Conservation (phyloP, 2,113 vertebrate genomes). For the Gallinago media region DNA sequence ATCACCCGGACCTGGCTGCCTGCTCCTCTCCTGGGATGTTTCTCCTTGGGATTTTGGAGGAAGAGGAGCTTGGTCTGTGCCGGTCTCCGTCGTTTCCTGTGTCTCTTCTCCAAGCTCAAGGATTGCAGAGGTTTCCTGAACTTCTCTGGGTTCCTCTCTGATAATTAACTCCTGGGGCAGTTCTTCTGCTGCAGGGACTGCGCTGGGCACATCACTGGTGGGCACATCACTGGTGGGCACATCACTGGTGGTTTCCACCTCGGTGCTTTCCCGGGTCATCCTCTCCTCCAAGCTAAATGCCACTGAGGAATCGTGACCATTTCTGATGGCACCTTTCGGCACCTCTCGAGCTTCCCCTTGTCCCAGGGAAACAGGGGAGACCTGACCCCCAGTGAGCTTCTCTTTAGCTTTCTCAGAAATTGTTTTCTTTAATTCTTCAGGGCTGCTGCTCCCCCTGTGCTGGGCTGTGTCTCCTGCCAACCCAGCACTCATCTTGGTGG, state of each 20-base stretch:
- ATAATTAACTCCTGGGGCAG: neutral
- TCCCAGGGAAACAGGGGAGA: neutral
- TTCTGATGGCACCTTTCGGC: neutral
- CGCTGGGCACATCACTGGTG: neutral
- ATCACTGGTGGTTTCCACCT: neutral
- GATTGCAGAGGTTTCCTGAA: neutral
- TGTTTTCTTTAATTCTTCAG: neutral
- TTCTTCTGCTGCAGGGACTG: neutral
- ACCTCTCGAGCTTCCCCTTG: neutral
- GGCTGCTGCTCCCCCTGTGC: neutral
- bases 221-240: neutral
- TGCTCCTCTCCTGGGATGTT: neutral
- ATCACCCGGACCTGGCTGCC: neutral
- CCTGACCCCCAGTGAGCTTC: neutral
- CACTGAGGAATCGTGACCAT: neutral
- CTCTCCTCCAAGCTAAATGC: neutral
- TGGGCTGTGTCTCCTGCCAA: neutral
- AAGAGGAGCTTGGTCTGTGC: neutral
- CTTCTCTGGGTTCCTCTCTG: neutral
- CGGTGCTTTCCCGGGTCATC: neutral
- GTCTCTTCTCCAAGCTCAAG: neutral
- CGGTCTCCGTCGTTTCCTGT: neutral
- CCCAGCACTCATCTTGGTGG: neutral
- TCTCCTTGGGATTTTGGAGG: neutral
- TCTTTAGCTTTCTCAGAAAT: neutral